Percentiles rank a stretch among this genome's conserved stretches.
Conservation (phyloP, 1,140 invertebrate species). For the Drosophila erecta region DNA sequence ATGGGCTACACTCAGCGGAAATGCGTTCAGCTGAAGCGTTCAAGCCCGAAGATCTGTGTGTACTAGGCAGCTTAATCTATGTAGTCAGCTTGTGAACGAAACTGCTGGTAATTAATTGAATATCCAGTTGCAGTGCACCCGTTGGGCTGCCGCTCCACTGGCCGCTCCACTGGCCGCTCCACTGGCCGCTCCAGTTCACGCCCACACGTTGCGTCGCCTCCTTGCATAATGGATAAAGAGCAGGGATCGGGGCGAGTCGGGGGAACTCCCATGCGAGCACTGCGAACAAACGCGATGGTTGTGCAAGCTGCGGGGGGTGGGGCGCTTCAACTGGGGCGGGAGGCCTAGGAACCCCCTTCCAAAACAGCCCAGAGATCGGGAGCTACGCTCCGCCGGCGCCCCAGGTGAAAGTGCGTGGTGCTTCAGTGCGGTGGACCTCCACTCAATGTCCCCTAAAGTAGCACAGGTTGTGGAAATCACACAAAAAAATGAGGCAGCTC, state of each 20-base stretch:
- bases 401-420: constrained; percentile 62
- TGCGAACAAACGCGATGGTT: constrained; percentile 60
- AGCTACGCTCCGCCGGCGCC: constrained; percentile 54
- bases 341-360: neutral
- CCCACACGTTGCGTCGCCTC: constrained; percentile 75
- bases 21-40: neutral
- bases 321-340: neutral
- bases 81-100: no score
- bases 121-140: no score
- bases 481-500: no score
- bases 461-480: neutral
- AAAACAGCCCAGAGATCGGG: constrained; percentile 48
- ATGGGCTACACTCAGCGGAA: constrained; percentile 3
- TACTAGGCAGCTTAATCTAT: no score
- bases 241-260: constrained; percentile 4
- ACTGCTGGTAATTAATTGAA: no score
- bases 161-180: constrained; percentile 36
- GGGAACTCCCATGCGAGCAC: constrained; percentile 50
- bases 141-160: no score
- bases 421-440: no score
- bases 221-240: constrained; percentile 65
- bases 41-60: no score
- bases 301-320: constrained; percentile 37
- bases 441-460: neutral
- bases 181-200: constrained; percentile 69